Base-by-base conservation (phyloP, 2,113 vertebrate genomes). In the Dryoscopus gambensis region DNA sequence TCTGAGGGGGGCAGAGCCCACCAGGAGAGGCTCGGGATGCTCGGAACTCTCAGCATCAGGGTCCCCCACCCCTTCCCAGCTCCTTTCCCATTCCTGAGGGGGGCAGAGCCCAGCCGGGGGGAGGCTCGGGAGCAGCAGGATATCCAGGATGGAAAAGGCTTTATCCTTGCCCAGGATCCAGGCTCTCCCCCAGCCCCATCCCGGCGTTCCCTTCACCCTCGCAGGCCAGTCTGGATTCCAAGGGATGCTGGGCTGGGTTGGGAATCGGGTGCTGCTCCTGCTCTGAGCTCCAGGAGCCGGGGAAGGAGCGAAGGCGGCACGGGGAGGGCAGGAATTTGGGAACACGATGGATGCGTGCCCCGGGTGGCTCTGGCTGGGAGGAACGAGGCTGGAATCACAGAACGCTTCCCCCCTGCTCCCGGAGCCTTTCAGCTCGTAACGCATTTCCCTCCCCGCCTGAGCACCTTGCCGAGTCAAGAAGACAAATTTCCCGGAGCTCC, bases 401-500 rank as follows among this genome's bases (percentile, higher is more conserved):
- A n/a, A 7, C 13, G 5, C 35, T 87, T 91, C 74, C 86, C 84
- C 82, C 78, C 65, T 39, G 92, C 88, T 86, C 85, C 57, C 73
- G 7, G 55, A 68, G 74, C 68, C 37, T 96, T 89, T 88, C 85
- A 31, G 16, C 80, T 74, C 42, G 22, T 52, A 56, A 78, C 17
- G 88, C 86, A 6, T 52, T 37, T 83, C 87, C 83, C 92, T 90
- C 59, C 80, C 71, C 6, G 24, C 81, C 86, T 25, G 63, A 96
- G 88, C 87, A 71, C 83, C 92, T 92, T 15, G 63, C 80, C 17
- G 46, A 94, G 71, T 84, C 84, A 91, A 50, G 74, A 89, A 97
- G 95, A 95, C 55, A 84, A 92, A 96, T 96, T 65, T 94, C 95
- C 89, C 60, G 9, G 13, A 55, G 90, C 76, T 90, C 89, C 86